Base-by-base conservation (phyloP, 2,113 vertebrate species). In the Tauraco erythrolophus region DNA sequence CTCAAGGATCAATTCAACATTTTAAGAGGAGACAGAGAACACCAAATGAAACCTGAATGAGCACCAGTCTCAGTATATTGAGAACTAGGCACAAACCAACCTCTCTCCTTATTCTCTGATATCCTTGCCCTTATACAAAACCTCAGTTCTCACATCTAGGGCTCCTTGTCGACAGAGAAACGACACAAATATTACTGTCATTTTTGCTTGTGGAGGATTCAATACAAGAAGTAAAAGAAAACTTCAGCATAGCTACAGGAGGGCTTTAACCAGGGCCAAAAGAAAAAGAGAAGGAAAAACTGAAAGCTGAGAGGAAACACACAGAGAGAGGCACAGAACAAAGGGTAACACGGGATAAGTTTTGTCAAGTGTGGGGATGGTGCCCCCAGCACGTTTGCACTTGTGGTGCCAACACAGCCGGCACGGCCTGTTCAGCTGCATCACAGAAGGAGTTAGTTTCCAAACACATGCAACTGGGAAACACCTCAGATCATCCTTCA, bases 341-440 rank as follows among this genome's bases (percentile, higher is more conserved):
- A 77, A 58, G 18, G 10, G 22, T 54, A 50, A 45, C 25, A 18
- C 0, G 4, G 41, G n/a, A n/a, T n/a, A n/a, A n/a, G 21, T 69
- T 53, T 86, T 69, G 4, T 28, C 41, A 61, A 0, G 19, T 50
- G 30, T 25, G 37, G 39, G 30, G 58, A 74, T 0, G 3, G 25
- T 70, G 60, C 41, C 9, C 39, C 27, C 50, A 72, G 74, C 48
- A 41, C 1, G 0, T 4, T 46, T 8, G 12, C 11, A 3, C 39
- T 17, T 65, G 45, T 58, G 57, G 31, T 35, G 54, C 23, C 30
- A 58, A 76, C 43, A 45, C 28, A 46, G 45, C 41, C 5, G 4
- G 57, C 62, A 46, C 0, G 0, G 21, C 50, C 39, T 75, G 43
- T 25, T 56, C 7, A 28, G 51, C 43, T 81, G 30, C 1, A 0